Evolutionary conservation across 2,113 vertebrate genomes (phyloP), one percentile per base, ranked within the genome.

Genomic region (Tyto alba): DNA sequence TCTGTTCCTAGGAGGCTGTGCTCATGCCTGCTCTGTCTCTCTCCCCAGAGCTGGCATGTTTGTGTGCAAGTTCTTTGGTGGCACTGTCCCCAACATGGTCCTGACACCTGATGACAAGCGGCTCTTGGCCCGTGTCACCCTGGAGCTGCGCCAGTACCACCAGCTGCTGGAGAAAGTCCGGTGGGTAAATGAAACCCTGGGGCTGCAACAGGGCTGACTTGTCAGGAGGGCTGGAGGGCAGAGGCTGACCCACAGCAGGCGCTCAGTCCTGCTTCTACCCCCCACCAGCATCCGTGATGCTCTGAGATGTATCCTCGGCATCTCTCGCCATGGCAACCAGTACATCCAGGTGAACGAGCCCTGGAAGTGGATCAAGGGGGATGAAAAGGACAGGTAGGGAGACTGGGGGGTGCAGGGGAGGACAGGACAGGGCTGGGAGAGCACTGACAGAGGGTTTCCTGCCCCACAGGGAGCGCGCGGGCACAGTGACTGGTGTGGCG

Each of bases 331-430:
- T 21, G 99, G 99, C 82, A 99, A 99, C 94, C 99, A 99, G 90
- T 99, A 99, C 95, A 99, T 99, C 95, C 99, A 99, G 96, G 98
- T 99, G 68, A 99, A 99, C 4, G 99, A 99, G 91, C 99, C 99
- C 26, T 99, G 99, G 99, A 99, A 99, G 91, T 98, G 97, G 87
- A 99, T 99, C 97, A 99, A 99, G 97, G 99, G 99, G 23, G 96
- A 69, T 1, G 98, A 98, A 16, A 40, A 69, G 13, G 99, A 99
- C 90, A 99, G 98, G 98, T 98, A 88, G 95, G 97, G 40, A 21
- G 9, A 5, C n/a, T n/a, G n/a, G n/a, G n/a, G n/a, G n/a, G n/a
- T n/a, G n/a, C 14, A 3, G 8, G 19, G 7, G 17, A 21, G 17
- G 45, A 4, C 4, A 8, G 5, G 17, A n/a, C 4, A 8, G 5